Evolutionary conservation across 2,113 vertebrate species (phyloP).

Genomic region (Aramus guarauna): DNA sequence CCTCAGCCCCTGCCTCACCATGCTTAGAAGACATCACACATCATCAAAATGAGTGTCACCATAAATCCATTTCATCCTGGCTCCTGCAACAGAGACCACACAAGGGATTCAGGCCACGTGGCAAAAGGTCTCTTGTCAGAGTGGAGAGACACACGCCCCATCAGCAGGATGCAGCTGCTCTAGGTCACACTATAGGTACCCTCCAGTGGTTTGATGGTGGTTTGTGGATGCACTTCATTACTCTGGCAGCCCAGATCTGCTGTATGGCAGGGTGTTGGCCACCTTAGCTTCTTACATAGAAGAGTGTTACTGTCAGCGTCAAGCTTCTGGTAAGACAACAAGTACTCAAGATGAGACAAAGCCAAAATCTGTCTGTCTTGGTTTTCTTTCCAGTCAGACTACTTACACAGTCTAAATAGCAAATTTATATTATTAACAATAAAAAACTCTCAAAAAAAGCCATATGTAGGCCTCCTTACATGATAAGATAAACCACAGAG

Average conservation of each 20-base stretch:
- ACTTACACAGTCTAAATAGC: background rate
- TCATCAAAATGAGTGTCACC: background rate
- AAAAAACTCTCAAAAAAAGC: background rate
- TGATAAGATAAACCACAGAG: background rate
- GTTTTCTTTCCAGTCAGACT: background rate
- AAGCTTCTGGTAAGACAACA: background rate
- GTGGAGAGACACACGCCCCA: rapidly evolving
- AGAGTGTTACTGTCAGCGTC: background rate
- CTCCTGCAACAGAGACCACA: background rate
- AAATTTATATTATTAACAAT: background rate
- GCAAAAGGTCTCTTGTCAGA: background rate
- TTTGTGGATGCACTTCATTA: background rate
- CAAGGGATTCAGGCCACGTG: rapidly evolving
- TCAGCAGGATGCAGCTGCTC: background rate
- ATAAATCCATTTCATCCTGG: background rate
- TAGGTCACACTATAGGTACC: background rate
- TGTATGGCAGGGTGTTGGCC: background rate
- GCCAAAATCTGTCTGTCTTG: background rate
- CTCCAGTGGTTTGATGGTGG: background rate
- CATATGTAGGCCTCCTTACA: background rate
- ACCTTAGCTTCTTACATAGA: background rate
- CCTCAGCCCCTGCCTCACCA: background rate
- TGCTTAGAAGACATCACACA: background rate
- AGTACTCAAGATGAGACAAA: background rate
- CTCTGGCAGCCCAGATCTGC: background rate